Percentiles rank a stretch among this genome's conserved stretches.
phyloP scores from a whole-genome alignment of 2,888 invertebrate species.

The Lydus trimaculatus region DNA sequence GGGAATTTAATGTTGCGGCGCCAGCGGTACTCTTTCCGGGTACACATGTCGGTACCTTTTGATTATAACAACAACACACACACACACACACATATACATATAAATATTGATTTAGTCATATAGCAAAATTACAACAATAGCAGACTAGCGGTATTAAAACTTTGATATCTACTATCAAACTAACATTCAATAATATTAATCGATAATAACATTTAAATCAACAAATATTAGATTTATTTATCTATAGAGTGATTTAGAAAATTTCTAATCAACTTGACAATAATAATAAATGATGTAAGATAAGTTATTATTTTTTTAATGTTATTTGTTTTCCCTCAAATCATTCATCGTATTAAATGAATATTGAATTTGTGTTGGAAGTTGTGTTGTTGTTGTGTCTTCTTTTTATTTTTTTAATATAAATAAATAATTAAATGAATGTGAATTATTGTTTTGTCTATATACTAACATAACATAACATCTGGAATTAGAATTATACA shows the following conservation, averaged over 20 bases:
- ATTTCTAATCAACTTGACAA: background rate
- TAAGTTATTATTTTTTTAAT: background rate
- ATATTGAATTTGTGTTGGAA: too few species aligned
- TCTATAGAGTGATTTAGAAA: background rate
- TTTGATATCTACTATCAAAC: constrained; percentile 30
- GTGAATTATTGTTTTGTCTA: background rate
- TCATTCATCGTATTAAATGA: background rate
- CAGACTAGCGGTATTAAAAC: constrained; percentile 18
- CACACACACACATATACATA: constrained; percentile 23
- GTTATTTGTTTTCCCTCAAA: background rate
- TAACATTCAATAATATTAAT: constrained; percentile 27
- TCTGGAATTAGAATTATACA: background rate
- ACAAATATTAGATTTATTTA: constrained; percentile 29
- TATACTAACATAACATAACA: background rate
- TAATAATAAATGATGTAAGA: background rate
- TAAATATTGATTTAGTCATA: constrained; percentile 32
- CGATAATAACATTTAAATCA: constrained; percentile 24
- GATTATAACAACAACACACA: too few species aligned
- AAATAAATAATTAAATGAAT: background rate
- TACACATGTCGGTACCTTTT: constrained; percentile 29
- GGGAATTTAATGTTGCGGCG: constrained; percentile 30
- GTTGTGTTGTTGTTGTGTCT: too few species aligned
- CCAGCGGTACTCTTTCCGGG: constrained; percentile 29
- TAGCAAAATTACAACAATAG: constrained; percentile 31
- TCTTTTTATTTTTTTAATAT: background rate